Evolutionary conservation across 2,888 invertebrate species (phyloP), one percentile per base, ranked within the genome.

Genomic region (Hypsopygia costalis): DNA sequence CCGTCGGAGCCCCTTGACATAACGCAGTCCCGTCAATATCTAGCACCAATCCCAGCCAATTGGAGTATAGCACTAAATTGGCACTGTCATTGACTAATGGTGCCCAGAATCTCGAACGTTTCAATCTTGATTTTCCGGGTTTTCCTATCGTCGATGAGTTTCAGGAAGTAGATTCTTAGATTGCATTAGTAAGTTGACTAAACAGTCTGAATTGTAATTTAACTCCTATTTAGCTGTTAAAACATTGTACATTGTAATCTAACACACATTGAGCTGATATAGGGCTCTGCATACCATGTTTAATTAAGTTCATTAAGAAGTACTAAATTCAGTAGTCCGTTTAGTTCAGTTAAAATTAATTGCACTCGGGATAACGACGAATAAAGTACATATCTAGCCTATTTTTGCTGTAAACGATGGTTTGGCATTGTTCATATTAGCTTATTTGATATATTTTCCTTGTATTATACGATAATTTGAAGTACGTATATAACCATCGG

Each of bases 1-100:
- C 55, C 51, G 43, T 46, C 51, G 4, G 46, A 55, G 20, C 62
- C 66, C 66, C 70, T 61, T 75, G 81, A 83, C 69, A 63, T 65
- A 73, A 69, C 47, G 52, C 81, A 43, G 47, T 49, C 51, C 47
- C 47, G 46, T 46, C 54, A 47, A 55, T 60, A 55, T n/a, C 25
- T 25, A 25, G 25, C n/a, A 25, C 61, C 55, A 47, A 58, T 30
- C 29, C 16, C 22, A 66, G 56, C 66, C 55, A 69, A 73, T 74
- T 70, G 70, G 63, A 67, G 52, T 44, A 48, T 52, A 52, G 46
- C 48, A 57, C 55, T 48, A 57, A 58, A 66, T 65, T 16, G 9
- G 52, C 51, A 39, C 51, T 52, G 57, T 53, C 55, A 42, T 48
- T 57, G 58, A 44, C 38, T 38, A 42, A 43, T 43, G 34, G 41